phyloP scores from a whole-genome alignment of 2,797 vertebrate genomes.

The Eidolon dupreanum region DNA sequence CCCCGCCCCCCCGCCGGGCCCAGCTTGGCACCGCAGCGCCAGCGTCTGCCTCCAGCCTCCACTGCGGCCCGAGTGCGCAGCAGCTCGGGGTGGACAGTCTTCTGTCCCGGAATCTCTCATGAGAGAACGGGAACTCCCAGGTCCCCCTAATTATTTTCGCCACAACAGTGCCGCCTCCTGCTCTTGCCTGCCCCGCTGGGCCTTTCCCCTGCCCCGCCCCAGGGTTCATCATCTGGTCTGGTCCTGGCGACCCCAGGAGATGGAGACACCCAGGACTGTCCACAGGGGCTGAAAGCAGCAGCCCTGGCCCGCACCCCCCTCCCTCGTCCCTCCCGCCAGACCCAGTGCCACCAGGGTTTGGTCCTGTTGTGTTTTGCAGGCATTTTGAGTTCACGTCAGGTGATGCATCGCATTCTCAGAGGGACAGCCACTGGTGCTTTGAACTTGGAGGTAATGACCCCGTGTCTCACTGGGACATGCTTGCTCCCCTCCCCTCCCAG shows the following conservation, averaged over 20 bases:
- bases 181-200: not conserved
- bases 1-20: too few species aligned
- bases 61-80: not conserved
- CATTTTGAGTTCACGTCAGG: not conserved
- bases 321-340: not conserved
- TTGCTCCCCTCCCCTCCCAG: not conserved
- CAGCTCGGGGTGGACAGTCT: not conserved
- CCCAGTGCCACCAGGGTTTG: not conserved
- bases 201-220: not conserved
- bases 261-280: not conserved
- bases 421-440: slow-evolving; percentile 24
- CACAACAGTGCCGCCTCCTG: not conserved
- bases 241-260: not conserved
- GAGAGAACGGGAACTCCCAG: not conserved
- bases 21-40: too few species aligned
- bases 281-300: not conserved
- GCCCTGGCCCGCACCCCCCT: not conserved
- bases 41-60: not conserved
- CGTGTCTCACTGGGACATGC: not conserved
- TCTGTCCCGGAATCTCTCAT: not conserved
- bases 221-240: not conserved
- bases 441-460: slow-evolving; percentile 7
- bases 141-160: not conserved
- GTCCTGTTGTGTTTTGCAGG: slow-evolving; percentile 11
- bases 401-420: slow-evolving; percentile 6